A percentile compares a stretch with the other conserved stretches of the same genome.
These are phyloP conservation scores for Bimastos eiseni DNA, from an alignment of 2,888 invertebrate genomes.

Conservation along the genomic window DNA sequence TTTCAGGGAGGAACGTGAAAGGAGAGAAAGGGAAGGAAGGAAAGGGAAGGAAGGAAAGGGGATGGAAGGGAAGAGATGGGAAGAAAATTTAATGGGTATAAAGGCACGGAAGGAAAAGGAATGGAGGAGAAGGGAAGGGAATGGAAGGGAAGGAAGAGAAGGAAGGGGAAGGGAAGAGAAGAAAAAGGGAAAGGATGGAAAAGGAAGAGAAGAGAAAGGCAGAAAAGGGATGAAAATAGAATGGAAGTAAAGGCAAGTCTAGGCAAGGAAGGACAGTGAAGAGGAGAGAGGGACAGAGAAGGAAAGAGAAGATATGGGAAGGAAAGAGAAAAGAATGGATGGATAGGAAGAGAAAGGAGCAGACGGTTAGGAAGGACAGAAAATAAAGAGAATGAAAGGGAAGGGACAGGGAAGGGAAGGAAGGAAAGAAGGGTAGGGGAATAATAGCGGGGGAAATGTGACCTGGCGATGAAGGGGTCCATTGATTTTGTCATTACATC, in stretches of 20 bases:
- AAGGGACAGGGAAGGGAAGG: background rate
- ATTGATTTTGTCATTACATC: conserved; percentile 13
- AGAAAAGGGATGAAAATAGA: background rate
- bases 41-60: background rate
- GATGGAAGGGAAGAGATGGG: background rate
- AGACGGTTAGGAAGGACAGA: background rate
- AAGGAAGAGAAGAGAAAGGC: background rate
- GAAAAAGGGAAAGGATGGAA: too few species aligned
- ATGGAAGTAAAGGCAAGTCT: too few species aligned
- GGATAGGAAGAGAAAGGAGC: background rate
- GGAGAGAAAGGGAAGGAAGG: background rate
- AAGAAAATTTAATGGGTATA: too few species aligned
- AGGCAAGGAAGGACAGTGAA: background rate
- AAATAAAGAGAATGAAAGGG: background rate
- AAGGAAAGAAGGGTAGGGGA: background rate
- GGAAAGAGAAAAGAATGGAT: background rate
- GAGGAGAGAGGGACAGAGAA: background rate
- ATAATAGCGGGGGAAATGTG: background rate
- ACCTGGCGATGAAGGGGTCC: conserved; percentile 7
- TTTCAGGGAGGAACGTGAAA: background rate
- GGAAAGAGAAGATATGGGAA: background rate
- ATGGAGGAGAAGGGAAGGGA: background rate
- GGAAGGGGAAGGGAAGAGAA: background rate
- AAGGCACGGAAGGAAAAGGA: background rate
- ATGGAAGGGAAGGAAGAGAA: background rate